phyloP scores from a whole-genome alignment of 2,113 vertebrate species.

The Micromys minutus region DNA sequence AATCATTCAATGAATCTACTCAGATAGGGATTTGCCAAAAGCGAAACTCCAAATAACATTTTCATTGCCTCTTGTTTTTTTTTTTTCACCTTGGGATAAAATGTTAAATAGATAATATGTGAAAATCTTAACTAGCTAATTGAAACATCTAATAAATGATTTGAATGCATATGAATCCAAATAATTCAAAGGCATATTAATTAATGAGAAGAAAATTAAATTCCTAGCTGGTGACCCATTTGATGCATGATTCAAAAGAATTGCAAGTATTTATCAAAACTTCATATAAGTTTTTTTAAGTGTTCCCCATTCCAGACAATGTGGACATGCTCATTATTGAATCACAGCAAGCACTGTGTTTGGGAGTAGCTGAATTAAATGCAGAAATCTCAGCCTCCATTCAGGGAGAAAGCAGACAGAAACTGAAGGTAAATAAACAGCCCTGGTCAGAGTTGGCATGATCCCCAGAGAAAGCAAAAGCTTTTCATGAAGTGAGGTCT shows the following conservation, averaged over 20 bases:
- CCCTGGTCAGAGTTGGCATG: slow-evolving; percentile 30
- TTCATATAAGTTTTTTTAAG: background rate
- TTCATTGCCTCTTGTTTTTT: background rate
- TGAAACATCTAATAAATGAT: slow-evolving; percentile 17
- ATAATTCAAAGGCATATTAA: slow-evolving; percentile 61
- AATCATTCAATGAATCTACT: background rate
- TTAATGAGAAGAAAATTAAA: slow-evolving; percentile 35
- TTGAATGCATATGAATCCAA: slow-evolving; percentile 34
- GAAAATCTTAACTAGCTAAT: slow-evolving; percentile 34
- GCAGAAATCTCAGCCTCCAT: background rate
- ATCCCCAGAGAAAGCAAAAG: background rate
- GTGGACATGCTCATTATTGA: slow-evolving; percentile 33
- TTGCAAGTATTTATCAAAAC: slow-evolving; percentile 40
- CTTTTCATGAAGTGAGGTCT: background rate
- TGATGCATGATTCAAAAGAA: slow-evolving; percentile 35
- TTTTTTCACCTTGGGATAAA: slow-evolving; percentile 16
- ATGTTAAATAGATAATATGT: slow-evolving; percentile 32
- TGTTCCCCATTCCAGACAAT: background rate
- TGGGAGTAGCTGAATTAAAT: slow-evolving; percentile 30
- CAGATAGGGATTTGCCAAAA: background rate
- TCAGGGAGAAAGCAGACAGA: background rate
- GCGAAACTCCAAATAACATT: background rate
- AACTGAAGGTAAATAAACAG: background rate
- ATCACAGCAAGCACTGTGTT: background rate
- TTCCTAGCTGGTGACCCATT: slow-evolving; percentile 51